Evolutionary conservation across 1,140 invertebrate genomes (phyloP).

Genomic region (Planococcus citri): DNA sequence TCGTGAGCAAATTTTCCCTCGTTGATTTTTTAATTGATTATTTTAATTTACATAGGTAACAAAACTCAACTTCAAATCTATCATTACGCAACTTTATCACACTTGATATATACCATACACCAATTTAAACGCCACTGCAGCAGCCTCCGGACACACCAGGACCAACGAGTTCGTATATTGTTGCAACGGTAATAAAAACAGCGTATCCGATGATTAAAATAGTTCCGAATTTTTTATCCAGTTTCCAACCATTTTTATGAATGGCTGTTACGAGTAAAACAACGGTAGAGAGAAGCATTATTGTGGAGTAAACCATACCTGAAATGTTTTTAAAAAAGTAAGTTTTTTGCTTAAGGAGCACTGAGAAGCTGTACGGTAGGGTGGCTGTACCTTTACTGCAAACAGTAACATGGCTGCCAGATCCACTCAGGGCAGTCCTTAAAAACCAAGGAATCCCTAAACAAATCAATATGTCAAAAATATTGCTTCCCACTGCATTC

Average conservation of each 20-base stretch:
- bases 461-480: constrained; percentile 95
- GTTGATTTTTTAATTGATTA: too few species aligned
- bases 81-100: too few species aligned
- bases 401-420: constrained; percentile 71
- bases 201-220: constrained; percentile 85
- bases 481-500: constrained; percentile 94
- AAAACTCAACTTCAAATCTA: too few species aligned
- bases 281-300: constrained; percentile 83
- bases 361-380: too few species aligned
- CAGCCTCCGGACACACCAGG: too few species aligned
- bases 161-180: constrained; percentile 64
- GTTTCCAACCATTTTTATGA: constrained; percentile 83
- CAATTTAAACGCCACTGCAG: too few species aligned
- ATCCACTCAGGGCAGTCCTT: constrained; percentile 74
- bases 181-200: constrained; percentile 79
- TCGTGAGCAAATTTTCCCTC: too few species aligned
- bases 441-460: constrained; percentile 94
- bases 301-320: constrained; percentile 81
- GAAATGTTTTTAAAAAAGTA: constrained; percentile 25
- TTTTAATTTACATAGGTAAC: too few species aligned
- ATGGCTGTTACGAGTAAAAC: constrained; percentile 75
- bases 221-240: constrained; percentile 74
- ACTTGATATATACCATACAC: too few species aligned
- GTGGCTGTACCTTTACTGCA: constrained; percentile 74
- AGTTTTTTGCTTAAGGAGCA: too few species aligned